These are phyloP conservation scores for Cyprinodon diabolis DNA, from an alignment of 2,797 vertebrate species.

Conservation along the genomic window DNA sequence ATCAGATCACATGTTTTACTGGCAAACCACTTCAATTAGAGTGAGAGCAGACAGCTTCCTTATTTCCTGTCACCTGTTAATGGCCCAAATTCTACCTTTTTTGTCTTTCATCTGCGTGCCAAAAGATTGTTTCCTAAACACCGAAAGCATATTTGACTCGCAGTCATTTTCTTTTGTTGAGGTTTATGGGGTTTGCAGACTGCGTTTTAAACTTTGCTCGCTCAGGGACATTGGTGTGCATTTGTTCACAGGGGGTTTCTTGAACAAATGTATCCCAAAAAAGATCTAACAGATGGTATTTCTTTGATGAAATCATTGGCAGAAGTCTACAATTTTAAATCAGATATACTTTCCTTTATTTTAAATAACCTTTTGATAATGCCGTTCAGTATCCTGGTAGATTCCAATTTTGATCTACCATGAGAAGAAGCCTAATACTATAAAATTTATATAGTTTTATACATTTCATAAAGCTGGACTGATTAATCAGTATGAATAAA, in stretches of 20 bases:
- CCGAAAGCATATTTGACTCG: conserved; percentile 18
- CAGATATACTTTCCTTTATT: conserved; percentile 7
- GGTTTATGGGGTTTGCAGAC: conserved; percentile 19
- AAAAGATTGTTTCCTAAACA: conserved; percentile 32
- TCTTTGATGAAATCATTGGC: conserved; percentile 25
- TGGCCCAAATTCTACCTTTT: conserved; percentile 33
- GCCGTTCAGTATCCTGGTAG: not conserved
- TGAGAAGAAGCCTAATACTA: not conserved
- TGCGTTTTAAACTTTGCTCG: conserved; percentile 18
- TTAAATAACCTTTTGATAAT: not conserved
- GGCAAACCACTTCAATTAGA: conserved; percentile 46
- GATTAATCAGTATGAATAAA: not conserved
- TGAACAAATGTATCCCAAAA: conserved; percentile 26
- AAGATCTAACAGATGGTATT: conserved; percentile 19
- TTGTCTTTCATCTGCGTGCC: conserved; percentile 48
- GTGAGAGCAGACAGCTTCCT: conserved; percentile 59
- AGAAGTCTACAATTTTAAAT: conserved; percentile 14
- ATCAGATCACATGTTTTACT: conserved; percentile 43
- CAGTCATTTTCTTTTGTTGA: conserved; percentile 44
- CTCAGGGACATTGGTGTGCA: conserved; percentile 18
- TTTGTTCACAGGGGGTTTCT: conserved; percentile 12
- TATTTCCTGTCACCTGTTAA: conserved; percentile 42
- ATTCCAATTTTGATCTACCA: not conserved
- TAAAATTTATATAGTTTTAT: not conserved
- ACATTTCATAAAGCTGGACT: not conserved